Percentiles rank a stretch among this genome's conserved stretches.
Conservation (phyloP, 1,140 invertebrate genomes). For the Lasaia peninsularis region DNA sequence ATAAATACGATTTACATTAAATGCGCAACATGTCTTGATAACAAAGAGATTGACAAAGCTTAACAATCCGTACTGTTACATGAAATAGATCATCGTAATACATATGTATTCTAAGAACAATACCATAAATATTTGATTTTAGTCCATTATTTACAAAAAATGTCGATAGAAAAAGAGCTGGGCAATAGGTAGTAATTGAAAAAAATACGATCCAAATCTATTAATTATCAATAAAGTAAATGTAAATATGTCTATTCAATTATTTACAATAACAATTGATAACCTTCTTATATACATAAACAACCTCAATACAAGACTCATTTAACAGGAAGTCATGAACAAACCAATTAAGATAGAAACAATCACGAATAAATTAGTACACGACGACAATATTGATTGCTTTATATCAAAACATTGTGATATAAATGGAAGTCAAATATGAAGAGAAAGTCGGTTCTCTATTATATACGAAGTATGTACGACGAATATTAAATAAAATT, state of each 20-base stretch:
- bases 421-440: not conserved
- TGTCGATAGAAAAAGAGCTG: too few relatives aligned
- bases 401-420: not conserved
- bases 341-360: conserved; percentile 3
- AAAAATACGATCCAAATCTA: too few relatives aligned
- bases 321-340: conserved; percentile 2
- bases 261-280: not conserved
- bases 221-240: not conserved
- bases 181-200: too few relatives aligned
- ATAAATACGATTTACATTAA: too few relatives aligned
- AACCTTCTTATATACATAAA: not conserved
- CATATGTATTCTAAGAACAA: too few relatives aligned
- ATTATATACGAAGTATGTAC: not conserved
- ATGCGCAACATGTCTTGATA: too few relatives aligned
- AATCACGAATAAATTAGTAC: not conserved
- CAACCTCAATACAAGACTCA: not conserved
- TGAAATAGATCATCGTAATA: too few relatives aligned
- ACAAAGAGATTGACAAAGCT: too few relatives aligned
- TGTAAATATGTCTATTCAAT: not conserved
- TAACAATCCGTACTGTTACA: too few relatives aligned
- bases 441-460: not conserved
- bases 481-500: not conserved
- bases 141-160: too few relatives aligned
- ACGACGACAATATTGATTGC: not conserved
- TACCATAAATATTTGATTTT: too few relatives aligned